Base-by-base conservation (phyloP, 2,113 vertebrate genomes). In the Lucifuga dentata region DNA sequence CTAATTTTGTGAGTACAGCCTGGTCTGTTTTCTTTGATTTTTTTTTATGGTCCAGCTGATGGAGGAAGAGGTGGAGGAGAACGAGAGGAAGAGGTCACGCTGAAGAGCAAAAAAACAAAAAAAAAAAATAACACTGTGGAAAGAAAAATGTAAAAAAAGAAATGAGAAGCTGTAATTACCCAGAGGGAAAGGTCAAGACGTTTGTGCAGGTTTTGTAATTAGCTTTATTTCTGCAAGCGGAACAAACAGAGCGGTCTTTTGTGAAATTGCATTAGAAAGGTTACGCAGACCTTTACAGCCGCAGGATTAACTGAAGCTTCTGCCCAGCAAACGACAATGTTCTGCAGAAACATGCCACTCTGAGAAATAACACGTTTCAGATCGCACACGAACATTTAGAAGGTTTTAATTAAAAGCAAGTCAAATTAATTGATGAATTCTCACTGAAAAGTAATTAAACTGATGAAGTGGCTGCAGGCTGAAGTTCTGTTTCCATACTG, bases 211-310 rank as follows among this genome's bases (percentile, higher is more conserved):
- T 64, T 88, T 84, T 73, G 81, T 86, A 89, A 92, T 90, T 90
- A 88, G 78, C 80, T 85, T 90, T 87, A 88, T 85, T 90, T 87
- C 74, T 84, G 61, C 62, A 44, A 82, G 77, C 83, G 80, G 85
- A 89, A 81, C 85, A 90, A 90, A 91, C 83, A 88, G 77, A 86
- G 83, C 85, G 48, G 76, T 88, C 81, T 87, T 83, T 89, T 84
- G 86, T 88, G 90, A 89, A 90, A 90, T 90, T 89, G 80, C 76
- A 72, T 90, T 88, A 78, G 87, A 91, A 88, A 90, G 88, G 89
- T 90, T 90, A 86, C 63, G 49, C 55, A 81, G 86, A 83, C 84
- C 83, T 78, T 88, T 88, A 61, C 36, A 73, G 73, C 56, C 40
- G 73, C 67, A 69, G 71, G 71, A 77, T 81, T 73, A 68, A 51